Base-by-base conservation (phyloP, 2,113 vertebrate species). In the Climacteris rufus region DNA sequence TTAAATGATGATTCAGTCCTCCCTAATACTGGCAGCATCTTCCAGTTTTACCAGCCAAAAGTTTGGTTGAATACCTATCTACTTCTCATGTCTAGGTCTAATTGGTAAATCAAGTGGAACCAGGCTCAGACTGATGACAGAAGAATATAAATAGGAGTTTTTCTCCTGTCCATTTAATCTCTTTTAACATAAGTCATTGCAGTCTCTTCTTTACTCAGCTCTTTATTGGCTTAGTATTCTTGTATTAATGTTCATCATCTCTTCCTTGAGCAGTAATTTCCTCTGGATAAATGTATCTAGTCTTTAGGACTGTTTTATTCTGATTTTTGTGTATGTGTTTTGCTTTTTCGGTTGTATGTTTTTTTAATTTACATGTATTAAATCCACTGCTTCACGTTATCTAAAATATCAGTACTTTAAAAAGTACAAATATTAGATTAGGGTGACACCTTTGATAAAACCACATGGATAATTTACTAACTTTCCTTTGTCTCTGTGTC, bases 261-360 rank as follows among this genome's bases (percentile, higher is more conserved):
- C 11, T 45, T 85, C 33, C 30, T 50, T 79, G 27, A 76, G 22
- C 4, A 65, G n/a, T 39, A 66, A 78, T 82, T 93, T 89, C 47
- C 19, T 25, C 25, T 39, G 6, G 30, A 40, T 89, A 91, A 45
- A 2, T 7, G 4, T 27, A 37, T 21, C 2, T 6, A 33, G 4
- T 50, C 5, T 70, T 54, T 63, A 0, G 0, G 0, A 5, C 31
- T 68, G 6, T 37, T 76, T 49, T 42, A 40, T 33, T n/a, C 6
- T 15, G 53, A 4, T 24, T 3, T 6, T 47, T 54, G 25, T 45
- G 1, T 5, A 28, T 54, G 27, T 13, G 3, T 3, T 23, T 74
- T 12, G 22, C 2, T 15, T 52, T 44, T 27, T 12, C 2, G 4
- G 12, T 56, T 45, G 2, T 60, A 13, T 52, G 8, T 1, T 47